Base-by-base conservation (phyloP, 1,140 invertebrate genomes). In the Tetraneura akinire region DNA sequence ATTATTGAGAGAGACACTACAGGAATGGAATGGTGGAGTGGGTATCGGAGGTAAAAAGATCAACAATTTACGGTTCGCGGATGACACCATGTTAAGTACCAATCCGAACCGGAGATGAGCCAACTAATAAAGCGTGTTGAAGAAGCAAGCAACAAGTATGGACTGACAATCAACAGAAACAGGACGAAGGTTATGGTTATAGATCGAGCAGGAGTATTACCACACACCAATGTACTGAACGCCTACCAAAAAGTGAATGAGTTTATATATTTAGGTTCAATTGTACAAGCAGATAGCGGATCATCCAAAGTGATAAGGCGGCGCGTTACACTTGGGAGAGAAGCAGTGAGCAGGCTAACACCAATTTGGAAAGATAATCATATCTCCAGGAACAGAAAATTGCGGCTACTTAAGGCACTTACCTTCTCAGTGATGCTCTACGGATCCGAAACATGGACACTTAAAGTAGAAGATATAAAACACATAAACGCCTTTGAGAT, bases 61-160 rank as follows among this genome's bases (percentile, higher is more conserved):
- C 21, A 68, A 73, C 18, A 81, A 82, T 55, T 23, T 81, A 14
- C n/a, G 76, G 26, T 81, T 80, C 53, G 81, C 76, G 13, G 81
- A 81, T 64, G 82, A 82, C 55, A 82, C 82, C 42, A 78, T 66
- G 16, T 32, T 82, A 9, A 32, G 71, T 21, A 64, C 81, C 21
- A 57, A 37, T 26, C 26, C 21, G 60, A 57, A 23, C 8, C 37
- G 42, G 80, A 81, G 26, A 53, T 74, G 32, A 49, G 21, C 23
- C 47, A 51, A 23, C 14, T 74, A 29, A 21, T 55, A 32, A 51
- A 74, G 32, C 21, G 0, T 26, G 49, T 53, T 55, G 51, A 55
- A 55, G 18, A 55, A 32, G 71, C 51, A 29, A 53, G 71, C 23
- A 55, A 42, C 21, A 51, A 55, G 8, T 60, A 60, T 13, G 55